A percentile compares a stretch with the other conserved stretches of the same genome.
Evolutionary conservation across 2,797 vertebrate species (phyloP).

Genomic region (Cetoscarus ocellatus): DNA sequence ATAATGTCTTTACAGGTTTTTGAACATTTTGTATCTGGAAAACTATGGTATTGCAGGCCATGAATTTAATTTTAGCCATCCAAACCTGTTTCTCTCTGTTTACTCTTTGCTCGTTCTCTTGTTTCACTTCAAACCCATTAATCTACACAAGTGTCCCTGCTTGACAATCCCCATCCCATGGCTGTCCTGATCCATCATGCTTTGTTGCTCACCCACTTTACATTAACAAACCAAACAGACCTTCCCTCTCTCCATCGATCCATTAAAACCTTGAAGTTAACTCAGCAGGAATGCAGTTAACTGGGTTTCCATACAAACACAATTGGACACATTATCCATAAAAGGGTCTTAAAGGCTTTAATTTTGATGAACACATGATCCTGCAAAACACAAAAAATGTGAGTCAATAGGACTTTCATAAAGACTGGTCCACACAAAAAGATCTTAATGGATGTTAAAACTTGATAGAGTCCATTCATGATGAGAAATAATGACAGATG

Average conservation of each 20-base stretch:
- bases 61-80: conserved; percentile 6
- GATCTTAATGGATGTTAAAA: too few relatives aligned
- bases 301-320: conserved; percentile 7
- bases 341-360: background rate
- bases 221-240: background rate
- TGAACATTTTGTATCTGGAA: conserved; percentile 10
- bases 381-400: too few relatives aligned
- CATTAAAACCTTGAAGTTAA: conserved; percentile 7
- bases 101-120: conserved; percentile 3
- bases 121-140: conserved; percentile 22
- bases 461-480: too few relatives aligned
- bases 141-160: background rate
- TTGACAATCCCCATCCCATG: background rate
- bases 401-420: too few relatives aligned
- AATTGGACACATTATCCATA: background rate
- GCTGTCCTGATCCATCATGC: background rate
- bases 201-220: background rate
- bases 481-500: too few relatives aligned
- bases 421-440: too few relatives aligned
- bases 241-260: background rate
- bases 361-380: background rate
- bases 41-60: conserved; percentile 6
- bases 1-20: background rate
- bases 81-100: background rate
- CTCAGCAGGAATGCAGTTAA: conserved; percentile 9